Percentiles rank a stretch among this genome's conserved stretches.
Conservation (phyloP, 53 echinoderm and acorn worm genomes). For the Patiria pectinifera region DNA sequence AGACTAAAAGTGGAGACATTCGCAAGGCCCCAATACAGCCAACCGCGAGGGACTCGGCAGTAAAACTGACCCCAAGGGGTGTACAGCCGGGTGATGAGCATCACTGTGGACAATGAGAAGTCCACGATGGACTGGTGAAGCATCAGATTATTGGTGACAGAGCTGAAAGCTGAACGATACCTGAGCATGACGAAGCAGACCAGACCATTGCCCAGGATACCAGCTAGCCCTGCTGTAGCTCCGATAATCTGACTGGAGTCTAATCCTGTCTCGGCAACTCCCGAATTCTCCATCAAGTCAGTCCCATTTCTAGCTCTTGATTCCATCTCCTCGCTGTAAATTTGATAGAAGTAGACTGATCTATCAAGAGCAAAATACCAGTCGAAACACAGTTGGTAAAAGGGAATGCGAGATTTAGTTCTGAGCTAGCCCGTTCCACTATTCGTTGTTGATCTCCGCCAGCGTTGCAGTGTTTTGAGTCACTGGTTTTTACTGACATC, state of each 20-base stretch:
- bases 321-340: not conserved
- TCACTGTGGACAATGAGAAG: constrained; percentile 17
- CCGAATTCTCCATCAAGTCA: not conserved
- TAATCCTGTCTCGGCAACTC: not conserved
- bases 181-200: constrained; percentile 36
- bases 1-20: constrained; percentile 25
- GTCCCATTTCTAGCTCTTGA: not conserved
- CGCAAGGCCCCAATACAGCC: constrained; percentile 47
- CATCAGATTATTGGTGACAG: constrained; percentile 26
- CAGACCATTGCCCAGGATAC: constrained; percentile 29
- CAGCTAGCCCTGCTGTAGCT: constrained; percentile 13
- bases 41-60: constrained; percentile 34
- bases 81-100: constrained; percentile 40
- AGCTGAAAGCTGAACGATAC: constrained; percentile 4
- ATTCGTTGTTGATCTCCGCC: too few relatives aligned
- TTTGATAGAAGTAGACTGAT: not conserved
- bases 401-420: too few relatives aligned
- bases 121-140: constrained; percentile 39
- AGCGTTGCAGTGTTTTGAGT: too few relatives aligned
- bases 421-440: too few relatives aligned
- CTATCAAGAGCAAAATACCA: too few relatives aligned
- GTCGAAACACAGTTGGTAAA: too few relatives aligned
- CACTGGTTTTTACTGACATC: too few relatives aligned
- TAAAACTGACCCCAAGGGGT: constrained; percentile 42
- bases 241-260: constrained; percentile 33